Percentiles rank a stretch among this genome's conserved stretches.
These are phyloP conservation scores for Clunio marinus DNA, from an alignment of 2,888 invertebrate genomes.

Conservation along the genomic window DNA sequence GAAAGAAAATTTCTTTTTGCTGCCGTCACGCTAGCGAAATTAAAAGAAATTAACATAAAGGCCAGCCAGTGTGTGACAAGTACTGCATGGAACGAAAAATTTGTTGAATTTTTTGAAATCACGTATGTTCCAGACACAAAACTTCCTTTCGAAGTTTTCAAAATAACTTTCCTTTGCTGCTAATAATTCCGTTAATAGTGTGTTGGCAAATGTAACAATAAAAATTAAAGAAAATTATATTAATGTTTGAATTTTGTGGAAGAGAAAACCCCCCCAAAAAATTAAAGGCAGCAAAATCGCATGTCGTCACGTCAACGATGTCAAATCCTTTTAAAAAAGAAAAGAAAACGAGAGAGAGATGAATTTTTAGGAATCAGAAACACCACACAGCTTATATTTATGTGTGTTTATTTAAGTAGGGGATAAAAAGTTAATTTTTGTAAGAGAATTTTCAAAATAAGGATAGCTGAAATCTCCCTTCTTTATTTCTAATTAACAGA, in stretches of 20 bases:
- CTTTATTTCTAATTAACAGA: slow-evolving; percentile 21
- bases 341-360: slow-evolving; percentile 7
- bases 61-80: slow-evolving; percentile 37
- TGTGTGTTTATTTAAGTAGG: slow-evolving; percentile 24
- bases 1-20: slow-evolving; percentile 2
- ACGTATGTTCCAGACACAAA: slow-evolving; percentile 24
- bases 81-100: slow-evolving; percentile 31
- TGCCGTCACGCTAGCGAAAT: slow-evolving; percentile 39
- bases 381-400: slow-evolving; percentile 36
- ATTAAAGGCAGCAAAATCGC: slow-evolving; percentile 38
- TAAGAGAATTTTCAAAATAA: not conserved
- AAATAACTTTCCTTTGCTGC: slow-evolving; percentile 19
- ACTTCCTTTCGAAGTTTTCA: not conserved
- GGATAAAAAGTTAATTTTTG: slow-evolving; percentile 23
- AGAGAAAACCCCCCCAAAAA: not conserved
- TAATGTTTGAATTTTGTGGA: slow-evolving; percentile 34
- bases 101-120: slow-evolving; percentile 22
- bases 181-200: slow-evolving; percentile 39
- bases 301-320: slow-evolving; percentile 40
- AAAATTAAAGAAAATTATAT: slow-evolving; percentile 39
- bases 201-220: slow-evolving; percentile 39
- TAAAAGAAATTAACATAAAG: slow-evolving; percentile 39
- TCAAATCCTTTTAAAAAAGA: slow-evolving; percentile 39
- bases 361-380: not conserved
- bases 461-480: slow-evolving; percentile 12